Evolutionary conservation across 2,797 vertebrate species (phyloP), one percentile per base, ranked within the genome.

Genomic region (Melanotaenia boesemani): DNA sequence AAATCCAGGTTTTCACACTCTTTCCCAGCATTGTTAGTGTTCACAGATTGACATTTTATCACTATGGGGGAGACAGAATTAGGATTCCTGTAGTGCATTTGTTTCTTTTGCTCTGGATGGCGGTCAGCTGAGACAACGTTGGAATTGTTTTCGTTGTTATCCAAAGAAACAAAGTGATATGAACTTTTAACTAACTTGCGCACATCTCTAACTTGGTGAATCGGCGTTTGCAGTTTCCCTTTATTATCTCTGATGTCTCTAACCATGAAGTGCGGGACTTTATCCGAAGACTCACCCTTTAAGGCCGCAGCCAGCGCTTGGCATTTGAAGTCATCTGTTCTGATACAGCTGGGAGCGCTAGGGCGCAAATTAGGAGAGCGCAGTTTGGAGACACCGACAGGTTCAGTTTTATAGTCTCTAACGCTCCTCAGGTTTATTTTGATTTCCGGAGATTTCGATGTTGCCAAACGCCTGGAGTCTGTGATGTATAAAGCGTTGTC

Each of bases 131-230:
- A 76, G 24, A 70, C 41, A 0, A 85, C 76, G 18, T 86, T 91
- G 56, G 94, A 84, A 83, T 94, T 95, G 41, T 90, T 93, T 4
- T 95, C 95, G 76, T 94, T 93, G 80, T 90, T 94, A 6, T 99
- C 97, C 37, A 94, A 89, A 37, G 97, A 95, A 36, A 96, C 95
- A 65, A 94, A 95, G 84, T 95, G 94, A 88, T 97, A 97, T 0
- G 95, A 96, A 48, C 96, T 96, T 84, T 99, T 99, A 32, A 99
- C 96, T 39, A 99, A 73, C 69, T 99, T 99, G 24, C 98, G 93
- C 79, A 99, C 97, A 64, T 99, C 98, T 30, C 97, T 93, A 58
- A 99, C 98, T 80, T 98, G 97, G 82, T 99, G 96, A 32, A 98
- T 96, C 2, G 96, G 95, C 0, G 95, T 96, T 75, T 96, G 97